phyloP scores from a whole-genome alignment of 2,888 invertebrate species.

The Caprella mutica region DNA sequence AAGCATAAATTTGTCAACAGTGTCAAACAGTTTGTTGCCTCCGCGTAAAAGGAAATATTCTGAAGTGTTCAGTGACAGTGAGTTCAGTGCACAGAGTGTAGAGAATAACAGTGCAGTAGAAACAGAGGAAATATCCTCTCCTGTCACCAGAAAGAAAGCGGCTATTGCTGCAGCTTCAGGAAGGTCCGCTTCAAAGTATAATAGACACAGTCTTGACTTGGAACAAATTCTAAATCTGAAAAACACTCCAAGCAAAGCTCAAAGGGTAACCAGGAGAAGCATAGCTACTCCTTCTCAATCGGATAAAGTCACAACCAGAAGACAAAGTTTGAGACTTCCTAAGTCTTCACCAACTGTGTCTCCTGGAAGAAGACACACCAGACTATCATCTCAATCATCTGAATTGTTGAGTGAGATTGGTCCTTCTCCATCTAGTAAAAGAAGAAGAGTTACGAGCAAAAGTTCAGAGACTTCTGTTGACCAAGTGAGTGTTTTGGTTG shows the following conservation, averaged over 20 bases:
- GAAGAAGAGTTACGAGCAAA: slow-evolving; percentile 3
- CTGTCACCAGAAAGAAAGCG: slow-evolving; percentile 1
- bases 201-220: too few relatives aligned
- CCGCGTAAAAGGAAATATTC: slow-evolving; percentile 7
- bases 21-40: neutral
- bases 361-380: neutral
- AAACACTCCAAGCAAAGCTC: too few relatives aligned
- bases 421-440: slow-evolving; percentile 1
- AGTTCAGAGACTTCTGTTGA: neutral
- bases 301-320: neutral
- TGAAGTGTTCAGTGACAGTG: too few relatives aligned
- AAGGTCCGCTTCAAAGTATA: neutral
- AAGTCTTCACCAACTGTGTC: neutral
- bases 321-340: slow-evolving; percentile 1
- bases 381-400: slow-evolving; percentile 1
- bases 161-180: neutral
- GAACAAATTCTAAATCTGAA: too few relatives aligned
- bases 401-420: neutral
- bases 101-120: neutral
- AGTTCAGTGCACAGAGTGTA: slow-evolving; percentile 1
- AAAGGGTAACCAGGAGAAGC: neutral
- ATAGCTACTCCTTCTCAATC: neutral
- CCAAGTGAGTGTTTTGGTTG: neutral
- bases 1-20: too few relatives aligned
- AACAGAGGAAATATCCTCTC: slow-evolving; percentile 1